phyloP scores from a whole-genome alignment of 2,797 vertebrate genomes.

The Microcaecilia unicolor region DNA sequence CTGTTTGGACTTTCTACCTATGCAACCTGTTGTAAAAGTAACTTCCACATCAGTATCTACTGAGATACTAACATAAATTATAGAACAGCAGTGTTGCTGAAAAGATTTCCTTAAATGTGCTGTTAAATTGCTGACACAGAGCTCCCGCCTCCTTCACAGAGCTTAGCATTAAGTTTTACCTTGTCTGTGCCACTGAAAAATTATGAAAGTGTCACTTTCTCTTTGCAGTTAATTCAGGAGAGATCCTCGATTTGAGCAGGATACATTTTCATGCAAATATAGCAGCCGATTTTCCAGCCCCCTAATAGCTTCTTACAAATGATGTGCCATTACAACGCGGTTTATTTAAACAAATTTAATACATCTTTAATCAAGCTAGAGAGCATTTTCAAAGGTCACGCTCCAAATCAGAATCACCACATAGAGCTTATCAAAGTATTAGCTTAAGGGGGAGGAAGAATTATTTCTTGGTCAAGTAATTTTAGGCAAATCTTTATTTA shows the following conservation, averaged over 20 bases:
- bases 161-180: constrained; percentile 58
- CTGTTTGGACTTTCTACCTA: too few species aligned
- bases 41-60: too few species aligned
- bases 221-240: constrained; percentile 73
- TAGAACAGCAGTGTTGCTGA: neutral
- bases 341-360: constrained; percentile 99
- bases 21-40: too few species aligned
- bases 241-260: constrained; percentile 73
- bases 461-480: constrained; percentile 97
- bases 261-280: constrained; percentile 98
- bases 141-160: constrained; percentile 31
- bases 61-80: too few species aligned
- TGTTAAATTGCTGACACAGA: constrained; percentile 17
- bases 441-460: constrained; percentile 84
- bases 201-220: constrained; percentile 81
- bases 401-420: constrained; percentile 91
- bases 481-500: constrained; percentile 99
- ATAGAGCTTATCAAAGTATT: constrained; percentile 84
- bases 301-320: constrained; percentile 99
- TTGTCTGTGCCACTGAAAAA: constrained; percentile 58
- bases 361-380: constrained; percentile 99
- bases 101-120: neutral
- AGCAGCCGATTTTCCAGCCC: constrained; percentile 75
- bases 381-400: constrained; percentile 98
- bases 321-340: constrained; percentile 99